Conservation (phyloP, 2,888 invertebrate genomes). For the Eristalis intricaria region DNA sequence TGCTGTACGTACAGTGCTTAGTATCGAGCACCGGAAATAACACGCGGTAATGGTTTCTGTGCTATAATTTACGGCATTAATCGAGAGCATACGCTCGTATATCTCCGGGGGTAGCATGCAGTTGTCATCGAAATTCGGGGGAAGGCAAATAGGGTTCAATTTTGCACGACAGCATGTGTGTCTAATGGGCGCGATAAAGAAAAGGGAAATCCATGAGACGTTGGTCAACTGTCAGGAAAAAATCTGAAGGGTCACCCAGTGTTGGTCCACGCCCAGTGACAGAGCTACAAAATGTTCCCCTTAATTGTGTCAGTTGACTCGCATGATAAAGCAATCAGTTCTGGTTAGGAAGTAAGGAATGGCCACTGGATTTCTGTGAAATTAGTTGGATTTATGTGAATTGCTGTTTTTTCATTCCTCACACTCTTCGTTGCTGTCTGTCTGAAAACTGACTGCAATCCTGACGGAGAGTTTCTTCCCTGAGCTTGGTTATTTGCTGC, state of each 20-base stretch:
- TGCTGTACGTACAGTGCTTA: neutral
- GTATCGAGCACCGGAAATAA: constrained; percentile 24
- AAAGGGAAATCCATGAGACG: neutral
- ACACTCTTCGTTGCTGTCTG: too few species aligned
- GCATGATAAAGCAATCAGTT: neutral
- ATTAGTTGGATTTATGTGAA: too few species aligned
- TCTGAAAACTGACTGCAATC: too few species aligned
- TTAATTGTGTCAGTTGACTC: neutral
- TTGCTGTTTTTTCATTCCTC: too few species aligned
- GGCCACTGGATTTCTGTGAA: neutral
- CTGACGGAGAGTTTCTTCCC: too few species aligned
- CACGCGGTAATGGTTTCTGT: constrained; percentile 55
- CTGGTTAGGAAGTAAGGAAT: neutral
- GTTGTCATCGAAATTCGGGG: constrained; percentile 32
- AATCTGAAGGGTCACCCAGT: neutral
- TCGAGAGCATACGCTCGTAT: constrained; percentile 36
- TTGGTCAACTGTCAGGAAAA: neutral
- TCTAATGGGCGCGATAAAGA: neutral
- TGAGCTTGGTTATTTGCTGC: too few species aligned
- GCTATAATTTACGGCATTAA: constrained; percentile 57
- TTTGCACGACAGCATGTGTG: too few species aligned
- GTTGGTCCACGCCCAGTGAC: neutral
- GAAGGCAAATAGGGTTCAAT: neutral
- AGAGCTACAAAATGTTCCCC: neutral
- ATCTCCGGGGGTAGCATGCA: constrained; percentile 31